Evolutionary conservation across 1,140 invertebrate genomes (phyloP).

Genomic region (Camponotus floridanus): DNA sequence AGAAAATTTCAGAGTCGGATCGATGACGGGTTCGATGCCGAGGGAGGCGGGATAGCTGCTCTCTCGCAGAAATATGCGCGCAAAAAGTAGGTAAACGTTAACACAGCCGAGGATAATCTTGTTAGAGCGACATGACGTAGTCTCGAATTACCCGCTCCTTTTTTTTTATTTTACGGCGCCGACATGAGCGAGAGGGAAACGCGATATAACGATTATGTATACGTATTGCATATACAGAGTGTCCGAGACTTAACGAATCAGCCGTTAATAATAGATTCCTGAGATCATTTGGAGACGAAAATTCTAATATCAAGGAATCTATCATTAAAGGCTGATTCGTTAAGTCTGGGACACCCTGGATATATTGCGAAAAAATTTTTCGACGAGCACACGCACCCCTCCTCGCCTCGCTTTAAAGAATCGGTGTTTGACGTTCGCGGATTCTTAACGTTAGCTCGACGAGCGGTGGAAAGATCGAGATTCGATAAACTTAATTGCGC

Average conservation of each 20-base stretch:
- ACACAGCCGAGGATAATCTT: conserved; percentile 44
- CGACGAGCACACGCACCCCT: not conserved
- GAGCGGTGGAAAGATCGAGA: conserved; percentile 48
- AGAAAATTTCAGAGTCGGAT: conserved; percentile 34
- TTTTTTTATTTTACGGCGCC: conserved; percentile 4
- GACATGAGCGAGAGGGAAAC: not conserved
- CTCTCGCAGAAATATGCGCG: conserved; percentile 22
- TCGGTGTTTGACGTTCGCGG: conserved; percentile 30
- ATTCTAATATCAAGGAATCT: too few relatives aligned
- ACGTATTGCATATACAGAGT: not conserved
- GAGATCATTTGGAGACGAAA: too few relatives aligned
- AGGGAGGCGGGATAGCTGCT: not conserved
- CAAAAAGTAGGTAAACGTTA: conserved; percentile 46
- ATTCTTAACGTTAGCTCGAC: not conserved
- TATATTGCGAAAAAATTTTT: conserved; percentile 21
- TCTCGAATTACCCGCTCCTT: conserved; percentile 14
- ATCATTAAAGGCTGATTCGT: too few relatives aligned
- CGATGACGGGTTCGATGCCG: conserved; percentile 16
- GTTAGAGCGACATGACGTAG: conserved; percentile 39
- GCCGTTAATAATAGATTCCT: too few relatives aligned
- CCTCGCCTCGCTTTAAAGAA: not conserved
- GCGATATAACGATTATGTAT: conserved; percentile 30
- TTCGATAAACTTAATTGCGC: conserved; percentile 52
- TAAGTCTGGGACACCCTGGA: too few relatives aligned
- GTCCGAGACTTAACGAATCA: too few relatives aligned